Evolutionary conservation across 2,797 vertebrate species (phyloP), one percentile per base, ranked within the genome.

Genomic region (Scyliorhinus canicula): DNA sequence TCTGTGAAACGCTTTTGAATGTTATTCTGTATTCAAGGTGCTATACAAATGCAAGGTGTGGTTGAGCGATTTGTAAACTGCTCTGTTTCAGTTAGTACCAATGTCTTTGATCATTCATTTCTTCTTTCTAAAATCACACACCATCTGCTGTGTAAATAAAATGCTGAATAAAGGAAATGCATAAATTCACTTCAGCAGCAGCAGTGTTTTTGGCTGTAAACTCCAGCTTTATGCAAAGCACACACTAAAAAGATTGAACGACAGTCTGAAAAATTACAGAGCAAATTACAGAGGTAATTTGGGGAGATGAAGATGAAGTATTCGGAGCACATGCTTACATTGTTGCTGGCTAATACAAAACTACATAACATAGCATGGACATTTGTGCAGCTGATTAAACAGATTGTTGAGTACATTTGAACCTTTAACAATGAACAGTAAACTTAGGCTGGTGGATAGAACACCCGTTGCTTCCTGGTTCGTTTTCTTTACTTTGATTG

Each of bases 71-170:
- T 60, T 90, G 86, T 90, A 88, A 88, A 28, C 44, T 14, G 52
- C 55, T 57, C 85, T 88, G 28, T 88, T 88, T 55, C 52, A 16
- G 50, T 44, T 24, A 26, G 86, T 35, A n/a, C 86, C 6, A 35
- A 90, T 16, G 24, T 60, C 55, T 90, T 90, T 57, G 86, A 90
- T 55, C n/a, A 90, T 90, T 35, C 86, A n/a, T 50, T 57, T 88
- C 52, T 90, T 90, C 60, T 12, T 82, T 82, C 44, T 47, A 47
- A 55, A 55, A 90, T 90, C 86, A 55, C 35, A 35, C 35, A 19
- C 86, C 55, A 60, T 90, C 55, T n/a, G 86, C 55, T 57, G 0
- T 90, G 55, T 31, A 90, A 90, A 57, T 60, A 60, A 60, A 60
- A 60, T 90, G 86, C 86, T 60, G 86, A 90, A 90, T 35, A n/a